Base-by-base conservation (phyloP, 2,888 invertebrate species). In the Smittia sp. region DNA sequence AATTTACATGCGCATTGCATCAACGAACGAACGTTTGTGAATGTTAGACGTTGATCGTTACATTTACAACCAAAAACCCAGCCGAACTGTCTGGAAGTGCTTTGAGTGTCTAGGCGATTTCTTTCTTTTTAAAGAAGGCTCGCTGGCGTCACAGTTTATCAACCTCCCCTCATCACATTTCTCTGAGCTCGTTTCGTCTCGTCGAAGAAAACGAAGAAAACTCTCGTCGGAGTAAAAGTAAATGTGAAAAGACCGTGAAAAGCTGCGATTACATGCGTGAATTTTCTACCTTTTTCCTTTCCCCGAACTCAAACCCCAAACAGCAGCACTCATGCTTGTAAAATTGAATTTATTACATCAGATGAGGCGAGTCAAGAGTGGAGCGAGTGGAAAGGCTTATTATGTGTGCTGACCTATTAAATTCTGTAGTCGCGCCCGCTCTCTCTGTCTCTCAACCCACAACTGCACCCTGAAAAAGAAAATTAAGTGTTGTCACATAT, bases 401-500 rank as follows among this genome's bases (percentile, higher is more conserved):
- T n/a, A 46, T 22, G 22, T 20, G 20, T 18, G 58, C 22, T 58
- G 58, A 58, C 58, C 58, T 58, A 58, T 58, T 58, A 58, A 58
- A 58, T 18, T 58, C 32, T 32, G 32, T 32, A 32, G 32, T 46
- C 52, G 18, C 52, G n/a, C 18, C 52, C 52, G n/a, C n/a, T 18
- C 52, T 15, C 52, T 18, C 52, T 46, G n/a, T 46, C 18, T 58
- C 18, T 18, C 20, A 7, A 20, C 18, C 58, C 58, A 58, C 22
- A 58, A 6, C 58, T 58, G 15, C 20, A 24, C 63, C n/a, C 20
- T n/a, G 3, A 25, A 63, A 25, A 11, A 20, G 25, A 54, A 54
- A 69, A 54, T 69, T 69, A 69, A 54, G 69, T 69, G 52, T 69
- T 54, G 52, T 69, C 69, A 69, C 32, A 67, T 67, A 46, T 46